phyloP scores from a whole-genome alignment of 1,140 invertebrate genomes.

The Adoxophyes honmai region DNA sequence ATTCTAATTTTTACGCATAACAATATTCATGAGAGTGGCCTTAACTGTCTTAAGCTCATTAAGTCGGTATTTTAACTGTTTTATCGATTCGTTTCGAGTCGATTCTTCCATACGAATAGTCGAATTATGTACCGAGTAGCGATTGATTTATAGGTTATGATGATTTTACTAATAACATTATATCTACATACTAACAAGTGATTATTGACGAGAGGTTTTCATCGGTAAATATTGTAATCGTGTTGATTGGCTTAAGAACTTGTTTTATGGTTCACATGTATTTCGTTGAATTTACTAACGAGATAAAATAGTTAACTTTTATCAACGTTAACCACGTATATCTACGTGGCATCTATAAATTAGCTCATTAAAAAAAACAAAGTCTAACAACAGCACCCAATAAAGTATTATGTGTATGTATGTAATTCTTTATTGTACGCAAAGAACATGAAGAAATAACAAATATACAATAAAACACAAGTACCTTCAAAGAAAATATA shows the following conservation, averaged over 20 bases:
- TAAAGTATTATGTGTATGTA: no score
- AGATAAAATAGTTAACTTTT: no score
- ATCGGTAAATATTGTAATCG: slow-evolving; percentile 16
- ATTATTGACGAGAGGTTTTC: slow-evolving; percentile 26
- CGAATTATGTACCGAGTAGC: slow-evolving; percentile 48
- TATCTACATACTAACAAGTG: slow-evolving; percentile 41
- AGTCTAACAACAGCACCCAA: no score
- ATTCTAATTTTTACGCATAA: slow-evolving; percentile 44
- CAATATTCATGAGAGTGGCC: slow-evolving; percentile 60
- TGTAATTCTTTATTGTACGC: no score
- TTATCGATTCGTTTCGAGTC: slow-evolving; percentile 38
- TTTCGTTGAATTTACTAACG: no score
- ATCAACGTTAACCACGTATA: no score
- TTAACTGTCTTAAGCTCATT: slow-evolving; percentile 48
- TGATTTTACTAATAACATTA: slow-evolving; percentile 56
- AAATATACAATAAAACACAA: no score
- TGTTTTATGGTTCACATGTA: no score
- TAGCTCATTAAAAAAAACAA: no score
- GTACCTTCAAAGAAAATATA: no score
- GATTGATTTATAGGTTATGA: slow-evolving; percentile 42
- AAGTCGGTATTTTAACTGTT: slow-evolving; percentile 42
- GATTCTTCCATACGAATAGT: slow-evolving; percentile 48
- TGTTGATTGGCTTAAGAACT: slow-evolving; percentile 10
- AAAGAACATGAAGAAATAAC: no score
- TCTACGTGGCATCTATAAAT: no score